Evolutionary conservation across 2,113 vertebrate species (phyloP).

Genomic region (Grantiella picta): DNA sequence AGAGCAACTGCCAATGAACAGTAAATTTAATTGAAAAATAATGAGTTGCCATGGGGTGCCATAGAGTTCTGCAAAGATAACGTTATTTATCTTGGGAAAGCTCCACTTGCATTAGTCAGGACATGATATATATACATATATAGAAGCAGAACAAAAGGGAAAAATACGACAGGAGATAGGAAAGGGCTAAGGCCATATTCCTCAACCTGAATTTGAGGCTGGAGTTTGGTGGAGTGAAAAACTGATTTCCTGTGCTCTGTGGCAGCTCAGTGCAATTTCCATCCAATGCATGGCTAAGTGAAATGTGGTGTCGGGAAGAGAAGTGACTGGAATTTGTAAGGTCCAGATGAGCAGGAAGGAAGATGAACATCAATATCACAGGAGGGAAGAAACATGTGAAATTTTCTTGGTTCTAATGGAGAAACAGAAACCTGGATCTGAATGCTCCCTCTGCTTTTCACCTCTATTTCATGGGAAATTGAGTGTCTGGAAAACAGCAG

Average conservation of each 20-base stretch:
- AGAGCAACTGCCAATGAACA: slow-evolving; percentile 70
- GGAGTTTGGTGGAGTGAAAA: background rate
- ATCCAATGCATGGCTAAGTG: background rate
- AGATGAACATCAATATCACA: background rate
- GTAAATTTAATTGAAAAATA: slow-evolving; percentile 81
- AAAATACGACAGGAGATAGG: background rate
- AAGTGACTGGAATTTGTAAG: background rate
- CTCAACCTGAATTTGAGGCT: background rate
- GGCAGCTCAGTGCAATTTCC: background rate
- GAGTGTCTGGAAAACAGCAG: background rate
- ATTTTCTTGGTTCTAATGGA: accelerated
- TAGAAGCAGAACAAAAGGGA: slow-evolving; percentile 4
- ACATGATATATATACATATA: background rate
- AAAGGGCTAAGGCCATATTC: background rate
- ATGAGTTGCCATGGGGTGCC: slow-evolving; percentile 72
- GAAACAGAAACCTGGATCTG: background rate
- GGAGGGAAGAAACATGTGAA: background rate
- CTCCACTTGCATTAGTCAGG: slow-evolving; percentile 67
- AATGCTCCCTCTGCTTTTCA: background rate
- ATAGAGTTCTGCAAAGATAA: slow-evolving; percentile 68
- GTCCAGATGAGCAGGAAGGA: slow-evolving; percentile 25
- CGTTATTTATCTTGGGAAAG: slow-evolving; percentile 70
- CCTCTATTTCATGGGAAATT: background rate
- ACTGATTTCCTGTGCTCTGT: background rate
- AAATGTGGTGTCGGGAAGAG: background rate